Evolutionary conservation across 2,888 invertebrate genomes (phyloP).

Genomic region (Chymomyza procnemis): DNA sequence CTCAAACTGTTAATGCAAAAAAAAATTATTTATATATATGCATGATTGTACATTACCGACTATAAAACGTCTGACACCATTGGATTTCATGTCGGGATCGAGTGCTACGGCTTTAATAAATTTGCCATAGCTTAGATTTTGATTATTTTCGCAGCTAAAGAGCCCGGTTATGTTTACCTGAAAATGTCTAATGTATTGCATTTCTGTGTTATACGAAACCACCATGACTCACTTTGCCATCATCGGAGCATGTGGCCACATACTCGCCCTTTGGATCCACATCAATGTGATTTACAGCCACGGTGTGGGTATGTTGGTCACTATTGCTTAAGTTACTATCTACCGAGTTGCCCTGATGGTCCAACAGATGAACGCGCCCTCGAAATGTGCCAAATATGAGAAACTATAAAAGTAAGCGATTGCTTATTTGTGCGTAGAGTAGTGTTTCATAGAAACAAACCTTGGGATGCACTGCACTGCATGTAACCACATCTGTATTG

Average conservation of each 20-base stretch:
- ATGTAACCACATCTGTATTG: constrained; percentile 90
- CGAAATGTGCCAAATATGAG: constrained; percentile 94
- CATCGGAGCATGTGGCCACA: constrained; percentile 94
- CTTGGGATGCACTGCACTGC: constrained; percentile 94
- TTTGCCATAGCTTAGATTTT: constrained; percentile 87
- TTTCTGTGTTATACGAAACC: not conserved
- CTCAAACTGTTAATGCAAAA: too few species aligned
- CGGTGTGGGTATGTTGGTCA: constrained; percentile 85
- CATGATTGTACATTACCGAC: too few species aligned
- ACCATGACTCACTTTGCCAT: constrained; percentile 84
- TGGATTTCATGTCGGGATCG: constrained; percentile 90
- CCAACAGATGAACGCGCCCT: constrained; percentile 93
- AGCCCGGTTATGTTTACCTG: constrained; percentile 90
- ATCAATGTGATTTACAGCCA: constrained; percentile 96
- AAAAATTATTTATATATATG: too few species aligned
- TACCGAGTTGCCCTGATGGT: constrained; percentile 92
- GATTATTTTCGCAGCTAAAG: constrained; percentile 90
- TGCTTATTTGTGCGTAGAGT: too few species aligned
- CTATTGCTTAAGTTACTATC: constrained; percentile 79
- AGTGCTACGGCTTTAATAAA: constrained; percentile 91
- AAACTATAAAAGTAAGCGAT: constrained; percentile 81
- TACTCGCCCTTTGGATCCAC: constrained; percentile 96
- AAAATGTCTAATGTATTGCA: not conserved
- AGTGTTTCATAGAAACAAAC: not conserved
- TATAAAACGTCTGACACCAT: constrained; percentile 89